A percentile compares a stretch with the other conserved stretches of the same genome.
These are phyloP conservation scores for Archaeoteleia sp. DNA, from an alignment of 2,888 invertebrate genomes.

Conservation along the genomic window DNA sequence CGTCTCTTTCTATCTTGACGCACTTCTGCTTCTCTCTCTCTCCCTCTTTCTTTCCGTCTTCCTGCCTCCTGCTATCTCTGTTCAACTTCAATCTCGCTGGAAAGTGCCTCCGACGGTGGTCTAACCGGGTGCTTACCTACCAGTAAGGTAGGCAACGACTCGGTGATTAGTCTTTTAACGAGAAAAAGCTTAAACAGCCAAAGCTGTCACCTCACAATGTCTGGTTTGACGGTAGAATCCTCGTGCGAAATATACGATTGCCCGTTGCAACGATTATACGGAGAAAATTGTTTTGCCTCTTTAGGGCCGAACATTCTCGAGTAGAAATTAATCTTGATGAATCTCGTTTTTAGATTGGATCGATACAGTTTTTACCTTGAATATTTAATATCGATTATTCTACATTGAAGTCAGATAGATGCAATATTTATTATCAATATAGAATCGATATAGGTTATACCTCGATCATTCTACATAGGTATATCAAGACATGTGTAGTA, in stretches of 20 bases:
- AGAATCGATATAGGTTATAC: too few relatives aligned
- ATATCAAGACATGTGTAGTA: too few relatives aligned
- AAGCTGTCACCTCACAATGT: conserved; percentile 20
- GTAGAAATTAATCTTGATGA: too few relatives aligned
- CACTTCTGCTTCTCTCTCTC: not conserved
- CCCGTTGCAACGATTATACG: not conserved
- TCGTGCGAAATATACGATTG: conserved; percentile 11
- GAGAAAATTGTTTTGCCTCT: conserved; percentile 9
- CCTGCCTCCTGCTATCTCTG: conserved; percentile 34
- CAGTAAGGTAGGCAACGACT: conserved; percentile 46
- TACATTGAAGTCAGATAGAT: too few relatives aligned
- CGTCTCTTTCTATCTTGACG: too few relatives aligned
- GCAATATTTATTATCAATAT: too few relatives aligned
- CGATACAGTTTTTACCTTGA: too few relatives aligned
- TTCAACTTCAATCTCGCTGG: conserved; percentile 29
- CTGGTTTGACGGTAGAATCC: conserved; percentile 5
- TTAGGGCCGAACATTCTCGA: not conserved
- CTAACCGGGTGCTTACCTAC: conserved; percentile 34
- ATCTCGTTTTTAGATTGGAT: too few relatives aligned
- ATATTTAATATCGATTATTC: too few relatives aligned
- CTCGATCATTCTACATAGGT: too few relatives aligned
- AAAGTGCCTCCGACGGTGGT: conserved; percentile 44
- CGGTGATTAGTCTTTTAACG: conserved; percentile 46
- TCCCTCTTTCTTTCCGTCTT: conserved; percentile 31
- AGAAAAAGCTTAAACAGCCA: conserved; percentile 28